phyloP scores from a whole-genome alignment of 2,797 vertebrate species.

The Acanthornis magna region DNA sequence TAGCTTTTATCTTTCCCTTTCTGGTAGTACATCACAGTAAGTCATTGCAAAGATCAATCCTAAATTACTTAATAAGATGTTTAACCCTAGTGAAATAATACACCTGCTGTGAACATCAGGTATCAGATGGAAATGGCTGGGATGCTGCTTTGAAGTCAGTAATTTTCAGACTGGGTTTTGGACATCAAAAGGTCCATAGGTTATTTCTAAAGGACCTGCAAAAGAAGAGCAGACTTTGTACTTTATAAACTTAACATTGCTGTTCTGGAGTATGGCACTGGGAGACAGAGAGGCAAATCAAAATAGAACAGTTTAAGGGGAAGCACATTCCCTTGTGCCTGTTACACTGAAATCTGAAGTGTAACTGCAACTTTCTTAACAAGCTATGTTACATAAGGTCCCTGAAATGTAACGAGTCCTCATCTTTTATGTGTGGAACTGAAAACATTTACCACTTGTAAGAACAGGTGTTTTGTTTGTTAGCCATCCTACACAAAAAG shows the following conservation, averaged over 20 bases:
- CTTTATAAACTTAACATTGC: neutral
- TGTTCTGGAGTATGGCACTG: neutral
- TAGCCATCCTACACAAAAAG: neutral
- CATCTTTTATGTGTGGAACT: neutral
- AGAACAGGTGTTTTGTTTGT: neutral
- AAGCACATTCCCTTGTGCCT: neutral
- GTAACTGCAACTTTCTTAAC: neutral
- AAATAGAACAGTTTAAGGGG: neutral
- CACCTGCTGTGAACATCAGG: neutral
- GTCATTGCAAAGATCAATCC: neutral
- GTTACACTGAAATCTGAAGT: neutral
- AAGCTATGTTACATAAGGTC: neutral
- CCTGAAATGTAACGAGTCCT: neutral
- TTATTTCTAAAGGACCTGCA: neutral
- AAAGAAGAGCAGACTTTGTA: neutral
- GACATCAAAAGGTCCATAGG: neutral
- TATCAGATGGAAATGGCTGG: constrained; percentile 32
- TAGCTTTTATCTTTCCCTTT: neutral
- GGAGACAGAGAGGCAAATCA: neutral
- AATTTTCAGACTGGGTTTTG: neutral
- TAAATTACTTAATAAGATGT: neutral
- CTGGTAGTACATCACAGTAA: neutral
- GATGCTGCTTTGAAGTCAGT: neutral
- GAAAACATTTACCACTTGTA: neutral
- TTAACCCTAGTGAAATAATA: neutral